Evolutionary conservation across 1,140 invertebrate genomes (phyloP), one percentile per base, ranked within the genome.

Genomic region (Drosophila albomicans): DNA sequence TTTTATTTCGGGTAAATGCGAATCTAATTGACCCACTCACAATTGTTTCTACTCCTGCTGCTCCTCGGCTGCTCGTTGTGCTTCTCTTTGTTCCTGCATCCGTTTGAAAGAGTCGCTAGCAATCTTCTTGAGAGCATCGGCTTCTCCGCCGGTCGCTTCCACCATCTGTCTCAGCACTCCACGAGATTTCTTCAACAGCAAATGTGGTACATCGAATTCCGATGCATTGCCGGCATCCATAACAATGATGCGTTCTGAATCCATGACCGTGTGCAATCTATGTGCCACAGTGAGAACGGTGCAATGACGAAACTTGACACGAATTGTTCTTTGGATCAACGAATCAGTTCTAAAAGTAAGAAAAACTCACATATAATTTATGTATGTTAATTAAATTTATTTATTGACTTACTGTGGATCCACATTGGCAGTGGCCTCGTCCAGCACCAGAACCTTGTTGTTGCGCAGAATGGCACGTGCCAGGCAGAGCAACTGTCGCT

Each of bases 401-500:
- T 15, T 2, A 6, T 2, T 8, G 82, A 96, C 94, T 93, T 92
- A 96, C 95, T 95, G 93, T 13, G 94, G 94, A 92, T 96, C 95
- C 10, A 96, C 95, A 84, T 96, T 96, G 11, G 95, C 95, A 0
- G 95, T 96, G 7, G 95, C 95, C 92, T 96, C 95, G 78, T 96
- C 95, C 62, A 96, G 93, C 8, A 96, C 93, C 1, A 96, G 82
- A 30, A 96, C 94, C 81, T 95, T 96, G 88, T 96, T 97, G 30
- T 96, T 96, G 7, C 95, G 93, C 1, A 98, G 91, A 35, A 98
- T 94, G 0, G 97, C 97, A 67, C 97, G 93, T 0, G 96, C 97
- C 62, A 98, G 92, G 79, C 98, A 98, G 32, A 98, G 93, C 0
- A 98, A 91, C 78, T 98, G 97, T 56, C 96, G 93, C 91, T 98